Evolutionary conservation across 2,113 vertebrate genomes (phyloP), one percentile per base, ranked within the genome.

Genomic region (Pterophyllum scalare): DNA sequence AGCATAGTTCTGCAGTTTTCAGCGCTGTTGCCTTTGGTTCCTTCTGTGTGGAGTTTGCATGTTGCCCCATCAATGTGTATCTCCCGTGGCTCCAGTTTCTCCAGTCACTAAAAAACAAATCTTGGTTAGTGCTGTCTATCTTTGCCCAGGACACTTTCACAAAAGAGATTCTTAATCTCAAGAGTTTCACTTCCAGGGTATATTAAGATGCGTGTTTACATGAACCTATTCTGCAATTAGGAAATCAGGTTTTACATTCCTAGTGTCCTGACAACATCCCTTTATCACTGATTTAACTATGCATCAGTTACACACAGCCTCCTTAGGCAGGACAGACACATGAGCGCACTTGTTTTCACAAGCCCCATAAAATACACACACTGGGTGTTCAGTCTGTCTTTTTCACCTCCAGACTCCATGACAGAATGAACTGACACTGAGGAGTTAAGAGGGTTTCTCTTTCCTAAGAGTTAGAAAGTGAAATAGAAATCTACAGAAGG

Each of bases 261-360:
- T 79, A 6, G 5, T 26, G 17, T 40, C 59, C 59, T 59, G 72
- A 72, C 35, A 60, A 81, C 67, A 46, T 87, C 64, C 49, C 74
- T 60, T 74, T 83, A 89, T 28, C 80, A 74, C 56, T 84, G 85
- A 87, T 89, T 81, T 52, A 72, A 81, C 33, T 33, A n/a, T 38
- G 80, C 31, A 56, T 31, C 54, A 54, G 58, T 85, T 56, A 75
- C 59, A 74, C 54, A 85, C 61, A 24, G 40, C n/a, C 28, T 67
- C 46, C 43, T 88, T 24, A 28, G 28, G 59, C 70, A 72, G 65
- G 56, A 65, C 52, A 52, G 58, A 57, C 60, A 81, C 77, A 24
- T 4, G 20, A 58, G 61, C 64, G 76, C 65, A 33, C 59, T 28
- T 49, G 31, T 43, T 64, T 54, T 46, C 28, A 80, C 72, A 77